These are phyloP conservation scores for Calidris pygmaea DNA, from an alignment of 2,113 vertebrate species.

Conservation along the genomic window DNA sequence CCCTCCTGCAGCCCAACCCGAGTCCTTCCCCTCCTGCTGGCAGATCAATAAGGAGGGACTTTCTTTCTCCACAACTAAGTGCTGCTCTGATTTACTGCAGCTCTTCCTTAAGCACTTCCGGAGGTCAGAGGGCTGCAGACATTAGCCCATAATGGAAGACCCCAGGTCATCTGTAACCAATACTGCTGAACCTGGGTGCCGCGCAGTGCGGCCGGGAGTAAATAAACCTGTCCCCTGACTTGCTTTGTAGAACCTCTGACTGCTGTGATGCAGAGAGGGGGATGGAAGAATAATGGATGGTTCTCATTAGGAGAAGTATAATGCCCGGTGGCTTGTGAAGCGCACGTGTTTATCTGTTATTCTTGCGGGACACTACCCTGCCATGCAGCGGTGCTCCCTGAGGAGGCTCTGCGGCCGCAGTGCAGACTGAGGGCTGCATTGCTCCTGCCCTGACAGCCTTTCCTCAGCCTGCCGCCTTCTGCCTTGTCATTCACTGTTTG, in stretches of 20 bases:
- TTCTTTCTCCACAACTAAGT: conserved; percentile 12
- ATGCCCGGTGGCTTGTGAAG: conserved; percentile 16
- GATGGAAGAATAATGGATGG: conserved; percentile 31
- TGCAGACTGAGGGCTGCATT: neutral
- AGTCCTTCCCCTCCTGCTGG: conserved; percentile 5
- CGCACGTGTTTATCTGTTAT: conserved; percentile 3
- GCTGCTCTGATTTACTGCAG: conserved; percentile 71
- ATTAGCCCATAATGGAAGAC: conserved; percentile 68
- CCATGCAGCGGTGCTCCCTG: neutral
- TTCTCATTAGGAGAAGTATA: conserved; percentile 48
- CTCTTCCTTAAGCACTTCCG: conserved; percentile 78
- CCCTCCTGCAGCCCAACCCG: conserved; percentile 1
- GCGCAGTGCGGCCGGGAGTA: neutral
- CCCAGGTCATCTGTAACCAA: conserved; percentile 58
- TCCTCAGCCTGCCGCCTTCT: neutral
- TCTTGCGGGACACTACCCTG: conserved; percentile 1
- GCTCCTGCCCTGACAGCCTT: neutral
- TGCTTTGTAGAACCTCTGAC: neutral
- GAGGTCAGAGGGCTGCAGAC: conserved; percentile 73
- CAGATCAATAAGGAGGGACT: conserved; percentile 54
- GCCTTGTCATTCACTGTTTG: neutral
- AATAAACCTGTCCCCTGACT: conserved; percentile 38
- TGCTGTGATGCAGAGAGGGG: neutral
- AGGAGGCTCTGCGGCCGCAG: neutral
- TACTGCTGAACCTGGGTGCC: neutral